phyloP scores from a whole-genome alignment of 2,113 vertebrate genomes.

The Polypterus bichir region DNA sequence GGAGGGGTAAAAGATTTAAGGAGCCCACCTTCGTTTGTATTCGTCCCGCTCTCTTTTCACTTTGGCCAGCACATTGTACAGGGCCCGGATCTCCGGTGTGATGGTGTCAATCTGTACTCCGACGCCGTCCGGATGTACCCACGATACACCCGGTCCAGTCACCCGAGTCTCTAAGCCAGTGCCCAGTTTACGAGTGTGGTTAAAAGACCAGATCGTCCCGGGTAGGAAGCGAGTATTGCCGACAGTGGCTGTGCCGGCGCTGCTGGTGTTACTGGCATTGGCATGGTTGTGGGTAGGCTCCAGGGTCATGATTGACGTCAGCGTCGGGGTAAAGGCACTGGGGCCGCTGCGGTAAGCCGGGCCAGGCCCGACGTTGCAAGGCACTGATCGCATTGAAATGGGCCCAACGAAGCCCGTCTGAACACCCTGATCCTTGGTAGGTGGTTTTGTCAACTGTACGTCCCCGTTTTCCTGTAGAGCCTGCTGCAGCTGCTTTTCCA shows the following conservation, averaged over 20 bases:
- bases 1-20: too few relatives aligned
- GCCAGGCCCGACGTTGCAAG: conserved; percentile 12
- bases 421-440: conserved; percentile 65
- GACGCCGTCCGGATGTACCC: conserved; percentile 87
- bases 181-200: conserved; percentile 70
- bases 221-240: conserved; percentile 57
- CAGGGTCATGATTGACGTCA: conserved; percentile 31
- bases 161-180: conserved; percentile 67
- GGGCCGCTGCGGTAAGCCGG: neutral
- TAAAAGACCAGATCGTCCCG: conserved; percentile 91
- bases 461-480: conserved; percentile 57
- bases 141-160: conserved; percentile 80
- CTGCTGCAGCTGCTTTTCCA: conserved; percentile 87
- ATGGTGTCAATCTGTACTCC: conserved; percentile 97
- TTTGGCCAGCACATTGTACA: conserved; percentile 94
- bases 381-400: conserved; percentile 51
- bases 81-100: conserved; percentile 90
- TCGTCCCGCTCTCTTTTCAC: conserved; percentile 91
- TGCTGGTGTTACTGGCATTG: conserved; percentile 16
- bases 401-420: conserved; percentile 77
- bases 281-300: conserved; percentile 24
- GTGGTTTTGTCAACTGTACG: conserved; percentile 20
- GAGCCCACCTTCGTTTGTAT: conserved; percentile 78
- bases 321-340: conserved; percentile 32
- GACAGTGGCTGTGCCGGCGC: conserved; percentile 13